These are phyloP conservation scores for Diarsia mendica DNA, from an alignment of 2,888 invertebrate genomes.

Conservation along the genomic window DNA sequence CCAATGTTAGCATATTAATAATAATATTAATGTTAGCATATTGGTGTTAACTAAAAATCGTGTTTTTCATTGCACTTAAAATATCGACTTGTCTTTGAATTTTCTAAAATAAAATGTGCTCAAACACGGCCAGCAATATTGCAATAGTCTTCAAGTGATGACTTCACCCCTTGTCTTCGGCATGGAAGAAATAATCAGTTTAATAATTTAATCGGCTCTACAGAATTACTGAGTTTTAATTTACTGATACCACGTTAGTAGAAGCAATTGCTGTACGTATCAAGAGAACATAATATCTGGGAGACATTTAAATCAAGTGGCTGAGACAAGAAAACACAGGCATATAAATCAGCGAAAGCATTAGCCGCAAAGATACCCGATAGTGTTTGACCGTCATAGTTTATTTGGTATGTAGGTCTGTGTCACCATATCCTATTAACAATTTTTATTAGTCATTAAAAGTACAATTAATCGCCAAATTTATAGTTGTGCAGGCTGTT, in stretches of 20 bases:
- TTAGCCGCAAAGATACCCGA: too few relatives aligned
- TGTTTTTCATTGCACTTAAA: too few relatives aligned
- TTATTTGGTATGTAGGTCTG: too few relatives aligned
- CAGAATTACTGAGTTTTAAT: background rate
- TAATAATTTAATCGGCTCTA: background rate
- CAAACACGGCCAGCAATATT: background rate
- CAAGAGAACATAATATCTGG: background rate
- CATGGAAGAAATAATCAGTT: background rate
- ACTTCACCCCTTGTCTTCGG: background rate
- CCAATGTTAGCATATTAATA: too few relatives aligned
- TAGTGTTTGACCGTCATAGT: too few relatives aligned
- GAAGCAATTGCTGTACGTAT: too few relatives aligned
- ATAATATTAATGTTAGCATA: too few relatives aligned
- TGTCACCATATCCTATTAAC: background rate
- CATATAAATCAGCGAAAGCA: background rate
- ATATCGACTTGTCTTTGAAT: too few relatives aligned
- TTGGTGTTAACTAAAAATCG: too few relatives aligned
- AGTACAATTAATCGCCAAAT: conserved; percentile 53
- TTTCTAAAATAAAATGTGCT: background rate
- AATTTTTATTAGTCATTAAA: conserved; percentile 27
- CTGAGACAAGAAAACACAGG: background rate
- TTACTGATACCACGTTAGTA: too few relatives aligned
- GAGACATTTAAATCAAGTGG: background rate
- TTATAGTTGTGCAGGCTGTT: conserved; percentile 48
- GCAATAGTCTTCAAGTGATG: too few relatives aligned